phyloP scores from a whole-genome alignment of 2,888 invertebrate genomes.

The Rhorus exstirpatorius region DNA sequence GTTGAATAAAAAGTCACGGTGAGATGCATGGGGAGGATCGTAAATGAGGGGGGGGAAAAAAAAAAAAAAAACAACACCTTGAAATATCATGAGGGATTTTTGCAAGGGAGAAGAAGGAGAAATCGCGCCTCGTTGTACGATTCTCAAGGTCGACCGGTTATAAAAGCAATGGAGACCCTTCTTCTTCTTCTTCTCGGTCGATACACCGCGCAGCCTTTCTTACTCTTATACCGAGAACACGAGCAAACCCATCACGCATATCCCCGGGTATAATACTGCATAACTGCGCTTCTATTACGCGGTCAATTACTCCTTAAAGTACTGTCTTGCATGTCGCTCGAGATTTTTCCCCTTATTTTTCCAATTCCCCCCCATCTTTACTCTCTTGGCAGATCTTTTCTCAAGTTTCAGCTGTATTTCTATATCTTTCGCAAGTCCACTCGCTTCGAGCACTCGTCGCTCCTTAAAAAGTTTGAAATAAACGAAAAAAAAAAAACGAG shows the following conservation, averaged over 20 bases:
- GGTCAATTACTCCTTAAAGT: slow-evolving; percentile 81
- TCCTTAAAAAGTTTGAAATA: slow-evolving; percentile 66
- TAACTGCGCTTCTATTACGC: slow-evolving; percentile 83
- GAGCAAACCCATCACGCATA: slow-evolving; percentile 54
- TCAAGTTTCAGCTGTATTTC: slow-evolving; percentile 22
- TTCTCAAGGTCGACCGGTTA: slow-evolving; percentile 84
- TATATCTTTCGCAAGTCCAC: slow-evolving; percentile 44
- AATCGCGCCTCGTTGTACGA: slow-evolving; percentile 78
- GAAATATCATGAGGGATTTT: neutral
- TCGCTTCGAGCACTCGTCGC: slow-evolving; percentile 49
- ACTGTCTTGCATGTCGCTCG: slow-evolving; percentile 73
- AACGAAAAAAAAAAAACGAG: slow-evolving; percentile 68
- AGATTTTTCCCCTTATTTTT: slow-evolving; percentile 45
- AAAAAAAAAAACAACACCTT: too few species aligned
- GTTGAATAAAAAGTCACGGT: too few species aligned
- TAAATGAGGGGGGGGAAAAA: neutral
- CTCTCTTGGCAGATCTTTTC: neutral
- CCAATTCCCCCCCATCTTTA: slow-evolving; percentile 4
- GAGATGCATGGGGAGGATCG: too few species aligned
- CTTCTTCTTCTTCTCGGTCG: neutral
- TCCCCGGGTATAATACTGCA: slow-evolving; percentile 78
- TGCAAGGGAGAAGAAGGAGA: slow-evolving; percentile 67
- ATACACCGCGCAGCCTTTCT: neutral
- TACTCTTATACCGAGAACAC: neutral
- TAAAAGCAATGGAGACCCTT: slow-evolving; percentile 29